Base-by-base conservation (phyloP, 2,888 invertebrate species). In the Nipponacmea schrenckii region DNA sequence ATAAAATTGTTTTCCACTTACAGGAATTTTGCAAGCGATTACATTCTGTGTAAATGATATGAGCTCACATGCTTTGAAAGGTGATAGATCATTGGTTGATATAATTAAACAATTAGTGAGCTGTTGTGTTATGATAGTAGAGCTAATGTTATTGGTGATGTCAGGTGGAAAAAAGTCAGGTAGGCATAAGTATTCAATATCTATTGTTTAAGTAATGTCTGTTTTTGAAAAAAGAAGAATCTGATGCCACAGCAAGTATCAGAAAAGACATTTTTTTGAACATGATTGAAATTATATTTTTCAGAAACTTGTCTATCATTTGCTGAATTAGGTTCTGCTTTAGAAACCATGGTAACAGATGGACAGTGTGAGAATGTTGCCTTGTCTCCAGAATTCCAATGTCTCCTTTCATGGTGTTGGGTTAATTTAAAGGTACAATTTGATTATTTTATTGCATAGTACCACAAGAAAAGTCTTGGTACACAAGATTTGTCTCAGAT, bases 391-490 rank as follows among this genome's bases (percentile, higher is more conserved):
- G 90, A 92, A 62, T 92, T 93, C 81, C 93, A 94, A 89, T 91
- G 93, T 77, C 90, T 94, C 71, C 89, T 94, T 15, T 92, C 93
- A 81, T 93, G 93, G 82, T 92, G 94, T 82, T 95, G 94, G 94
- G 91, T 94, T 79, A 94, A 93, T 80, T 90, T 94, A 17, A 94
- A 94, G 91, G 90, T 81, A 64, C 1, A 7, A 69, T 15, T 14
- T n/a, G 14, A 44, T 31, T 3, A n/a, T 2, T 14, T 20, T 62
- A n/a, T 4, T 27, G 15, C 31, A 3, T 31, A 31, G 5, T 31
- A 31, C 2, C 31, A 31, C 5, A 31, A n/a, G n/a, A n/a, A n/a
- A n/a, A n/a, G n/a, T n/a, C n/a, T 5, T 31, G 2, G 2, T 5
- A 31, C 31, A 31, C 31, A 31, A 31, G 31, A 3, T 31, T 31